Evolutionary conservation across 1,140 invertebrate species (phyloP), one percentile per base, ranked within the genome.

Genomic region (Olivierus martensii): DNA sequence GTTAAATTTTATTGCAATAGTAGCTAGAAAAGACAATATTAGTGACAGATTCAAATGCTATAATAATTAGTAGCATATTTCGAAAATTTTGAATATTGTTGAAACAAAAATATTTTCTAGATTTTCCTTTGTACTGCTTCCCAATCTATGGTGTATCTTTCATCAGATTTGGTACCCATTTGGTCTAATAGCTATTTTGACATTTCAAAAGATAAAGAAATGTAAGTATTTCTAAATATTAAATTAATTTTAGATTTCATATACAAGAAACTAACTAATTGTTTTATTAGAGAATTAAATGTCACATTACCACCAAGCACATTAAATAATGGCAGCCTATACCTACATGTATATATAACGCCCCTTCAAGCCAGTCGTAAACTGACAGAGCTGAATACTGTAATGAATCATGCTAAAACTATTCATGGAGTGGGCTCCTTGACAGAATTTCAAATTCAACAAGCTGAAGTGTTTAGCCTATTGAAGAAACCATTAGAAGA

Each of bases 321-420:
- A 1, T 71, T 79, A 10, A 76, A 79, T 41, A 90, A 88, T 75
- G 84, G 84, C 18, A 80, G 81, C 7, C 62, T 87, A 21, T 84
- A 74, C 62, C 69, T 87, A 56, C 80, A 70, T 58, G 63, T 63
- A 6, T 67, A 28, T 9, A 28, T 28, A 9, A 28, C 9, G 4
- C 28, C 28, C 9, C 28, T 28, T 28, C 28, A 28, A 9, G 9
- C 28, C 28, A 28, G 4, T 28, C 4, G 28, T 4, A 28, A 28
- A 28, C 2, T 28, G 9, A 4, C 9, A 9, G 28, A 28, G 4
- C 28, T 28, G 28, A 28, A 28, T 28, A 6, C 28, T 2, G 9
- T 28, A 28, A 28, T 28, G 28, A 28, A 28, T 28, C 71, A 57
- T 17, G 69, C 15, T 14, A 67, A 71, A 5, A 64, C 70, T 22